Evolutionary conservation across 2,888 invertebrate genomes (phyloP).

Genomic region (Agapetus fuscipes): DNA sequence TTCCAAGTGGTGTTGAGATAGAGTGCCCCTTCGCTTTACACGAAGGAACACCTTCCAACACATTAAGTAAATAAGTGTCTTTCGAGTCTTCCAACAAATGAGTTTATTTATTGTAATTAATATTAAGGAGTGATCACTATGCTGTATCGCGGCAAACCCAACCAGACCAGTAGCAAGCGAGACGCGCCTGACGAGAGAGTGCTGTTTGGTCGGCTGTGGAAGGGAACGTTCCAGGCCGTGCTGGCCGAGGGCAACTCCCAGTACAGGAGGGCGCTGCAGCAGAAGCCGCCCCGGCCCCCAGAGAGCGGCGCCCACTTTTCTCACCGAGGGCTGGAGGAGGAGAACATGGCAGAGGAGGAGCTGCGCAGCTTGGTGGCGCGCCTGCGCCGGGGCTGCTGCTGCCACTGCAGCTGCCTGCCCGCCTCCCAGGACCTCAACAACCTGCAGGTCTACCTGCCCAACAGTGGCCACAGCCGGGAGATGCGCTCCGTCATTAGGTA

Average conservation of each 20-base stretch:
- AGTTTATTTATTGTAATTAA: too few relatives aligned
- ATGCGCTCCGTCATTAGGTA: slow-evolving; percentile 59
- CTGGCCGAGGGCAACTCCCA: slow-evolving; percentile 28
- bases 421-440: slow-evolving; percentile 36
- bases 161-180: slow-evolving; percentile 12
- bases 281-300: background rate
- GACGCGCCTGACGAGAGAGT: slow-evolving; percentile 46
- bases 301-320: slow-evolving; percentile 1
- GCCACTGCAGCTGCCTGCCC: slow-evolving; percentile 36
- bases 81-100: slow-evolving; percentile 20
- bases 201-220: slow-evolving; percentile 64
- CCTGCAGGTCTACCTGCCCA: slow-evolving; percentile 47
- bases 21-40: slow-evolving; percentile 13
- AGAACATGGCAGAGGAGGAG: slow-evolving; percentile 37
- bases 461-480: slow-evolving; percentile 44
- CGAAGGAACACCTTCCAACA: slow-evolving; percentile 9
- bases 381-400: slow-evolving; percentile 33
- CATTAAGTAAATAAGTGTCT: slow-evolving; percentile 17
- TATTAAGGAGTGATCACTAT: too few relatives aligned
- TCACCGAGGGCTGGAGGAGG: slow-evolving; percentile 21
- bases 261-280: slow-evolving; percentile 14
- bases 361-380: slow-evolving; percentile 35
- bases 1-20: slow-evolving; percentile 14
- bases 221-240: slow-evolving; percentile 51
- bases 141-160: slow-evolving; percentile 12